phyloP scores from a whole-genome alignment of 2,797 vertebrate species.

The Kryptopterus vitreolus region DNA sequence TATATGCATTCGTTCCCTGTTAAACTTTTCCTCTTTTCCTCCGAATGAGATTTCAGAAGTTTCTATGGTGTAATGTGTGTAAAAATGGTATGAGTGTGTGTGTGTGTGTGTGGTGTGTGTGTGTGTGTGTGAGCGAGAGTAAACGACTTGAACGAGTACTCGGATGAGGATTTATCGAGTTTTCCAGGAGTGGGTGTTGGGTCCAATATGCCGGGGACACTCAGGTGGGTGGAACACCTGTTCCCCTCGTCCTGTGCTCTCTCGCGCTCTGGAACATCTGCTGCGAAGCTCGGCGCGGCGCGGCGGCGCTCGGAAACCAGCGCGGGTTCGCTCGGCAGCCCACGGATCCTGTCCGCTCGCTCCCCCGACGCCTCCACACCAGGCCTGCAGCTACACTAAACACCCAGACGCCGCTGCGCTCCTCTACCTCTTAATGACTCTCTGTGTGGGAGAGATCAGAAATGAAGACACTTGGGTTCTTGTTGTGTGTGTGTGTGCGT shows the following conservation, averaged over 20 bases:
- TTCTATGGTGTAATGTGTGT: constrained; percentile 11
- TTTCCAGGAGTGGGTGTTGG: constrained; percentile 48
- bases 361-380: constrained; percentile 47
- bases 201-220: constrained; percentile 47
- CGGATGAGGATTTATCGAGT: background rate
- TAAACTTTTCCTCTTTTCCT: background rate
- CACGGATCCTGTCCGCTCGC: constrained; percentile 47
- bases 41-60: background rate
- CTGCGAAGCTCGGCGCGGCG: constrained; percentile 19
- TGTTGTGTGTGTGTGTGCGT: constrained; percentile 15
- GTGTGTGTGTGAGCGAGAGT: background rate
- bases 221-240: constrained; percentile 57
- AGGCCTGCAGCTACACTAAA: constrained; percentile 42
- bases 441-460: constrained; percentile 48
- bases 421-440: constrained; percentile 38
- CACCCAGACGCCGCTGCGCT: constrained; percentile 32
- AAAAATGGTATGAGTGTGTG: background rate
- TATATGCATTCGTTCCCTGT: background rate
- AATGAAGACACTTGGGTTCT: constrained; percentile 39
- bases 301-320: constrained; percentile 1
- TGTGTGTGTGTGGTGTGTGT: background rate
- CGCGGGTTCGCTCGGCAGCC: constrained; percentile 35
- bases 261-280: constrained; percentile 53
- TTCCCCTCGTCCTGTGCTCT: constrained; percentile 43
- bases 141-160: background rate